Evolutionary conservation across 2,113 vertebrate species (phyloP), one percentile per base, ranked within the genome.

Genomic region (Leucosticte australis): DNA sequence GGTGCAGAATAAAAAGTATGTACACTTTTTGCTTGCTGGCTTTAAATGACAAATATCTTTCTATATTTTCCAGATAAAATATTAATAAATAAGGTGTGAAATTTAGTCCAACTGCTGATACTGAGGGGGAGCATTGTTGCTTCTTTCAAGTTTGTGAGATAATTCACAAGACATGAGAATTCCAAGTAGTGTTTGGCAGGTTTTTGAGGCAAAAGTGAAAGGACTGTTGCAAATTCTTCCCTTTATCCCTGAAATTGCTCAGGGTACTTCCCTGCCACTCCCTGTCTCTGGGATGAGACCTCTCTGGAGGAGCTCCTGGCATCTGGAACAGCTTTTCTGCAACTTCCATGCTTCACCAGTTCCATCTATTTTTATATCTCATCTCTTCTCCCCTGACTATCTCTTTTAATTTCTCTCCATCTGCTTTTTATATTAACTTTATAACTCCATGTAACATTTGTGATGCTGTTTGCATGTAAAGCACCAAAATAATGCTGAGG

Each of bases 291-390:
- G 60, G 30, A 30, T 39, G 52, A 87, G 59, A 12, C 88, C 71
- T 95, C 90, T 96, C 88, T 71, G 65, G 95, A 93, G 93, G 9
- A 81, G 92, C 80, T 96, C 73, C 93, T 96, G 95, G 96, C 95
- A 93, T 92, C 96, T 96, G 95, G 92, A 97, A 79, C 83, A 96
- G 92, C 90, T 87, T 93, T 93, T 31, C 90, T 93, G 95, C 92
- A 89, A 87, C 93, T 94, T 94, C 95, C 86, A 96, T 97, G 94
- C 96, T 96, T 94, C 96, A 97, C 92, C 95, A 96, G 88, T 68
- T 92, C 94, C 94, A 97, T 97, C 95, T 97, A 96, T 96, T 96
- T 97, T 96, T 97, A 95, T 94, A 94, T 92, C 95, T 96, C 92
- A 81, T 95, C 92, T 68, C 88, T 87, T 92, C 86, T 96, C 94